Evolutionary conservation across 2,113 vertebrate genomes (phyloP), one percentile per base, ranked within the genome.

Genomic region (Conger conger): DNA sequence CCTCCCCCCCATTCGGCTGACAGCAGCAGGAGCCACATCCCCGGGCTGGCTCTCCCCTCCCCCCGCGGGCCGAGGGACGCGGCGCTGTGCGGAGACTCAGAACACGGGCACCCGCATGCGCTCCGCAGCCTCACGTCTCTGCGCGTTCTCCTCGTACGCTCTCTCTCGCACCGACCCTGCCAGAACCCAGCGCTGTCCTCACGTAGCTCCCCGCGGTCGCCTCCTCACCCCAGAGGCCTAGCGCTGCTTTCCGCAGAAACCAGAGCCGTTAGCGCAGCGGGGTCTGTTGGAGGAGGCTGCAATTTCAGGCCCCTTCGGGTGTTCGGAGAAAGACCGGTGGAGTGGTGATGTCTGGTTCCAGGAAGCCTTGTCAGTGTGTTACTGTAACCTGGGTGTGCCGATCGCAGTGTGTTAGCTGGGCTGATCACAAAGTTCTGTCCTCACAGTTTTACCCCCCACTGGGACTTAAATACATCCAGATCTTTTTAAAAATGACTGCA

Each of bases 21-120:
- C 42, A 86, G 78, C 85, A 86, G 78, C 85, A 86, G 79, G 60
- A 86, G 85, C 81, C 85, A 82, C 85, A 68, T 82, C 73, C 53
- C 45, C 1, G 7, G 23, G 2, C 15, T 3, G 20, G 50, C 80
- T 0, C 15, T 15, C 9, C 42, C 85, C 85, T 35, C 60, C 85
- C 85, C 81, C 85, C 84, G 23, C 79, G 30, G 30, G 36, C 35
- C 38, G n/a, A 0, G 20, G 20, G 38, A 77, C 37, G 79, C 33
- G 11, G 80, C 27, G n/a, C 42, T 42, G 40, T 42, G 40, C 40
- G 4, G 40, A 4, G 40, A n/a, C n/a, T n/a, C n/a, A 0, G 40
- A 2, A 9, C 40, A 9, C 40, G 40, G 40, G 9, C 40, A 42
- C 40, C 1, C 4, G 0, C 40, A 1, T 13, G 11, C 45, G 45